A percentile compares a stretch with the other conserved stretches of the same genome.
Evolutionary conservation across 1,140 invertebrate genomes (phyloP).

Genomic region (Subanguina moxae): DNA sequence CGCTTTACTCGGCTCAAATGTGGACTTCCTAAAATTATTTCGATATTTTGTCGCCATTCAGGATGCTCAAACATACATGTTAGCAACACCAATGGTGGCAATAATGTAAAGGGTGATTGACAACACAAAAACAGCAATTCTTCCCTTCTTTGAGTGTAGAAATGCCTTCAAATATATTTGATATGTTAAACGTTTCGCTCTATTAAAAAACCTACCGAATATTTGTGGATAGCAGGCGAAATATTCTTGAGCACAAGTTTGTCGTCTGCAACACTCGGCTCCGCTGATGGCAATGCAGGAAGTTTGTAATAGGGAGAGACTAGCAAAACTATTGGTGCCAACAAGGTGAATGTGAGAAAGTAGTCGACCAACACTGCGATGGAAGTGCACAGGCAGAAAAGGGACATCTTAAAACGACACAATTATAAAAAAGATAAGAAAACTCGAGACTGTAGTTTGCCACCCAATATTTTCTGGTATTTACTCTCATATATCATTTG

Average conservation of each 20-base stretch:
- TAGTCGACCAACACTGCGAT: conserved; percentile 56
- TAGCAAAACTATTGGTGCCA: conserved; percentile 42
- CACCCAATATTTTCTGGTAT: too few relatives aligned
- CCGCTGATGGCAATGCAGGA: background rate
- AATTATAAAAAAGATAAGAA: conserved; percentile 3
- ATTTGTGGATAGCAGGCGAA: background rate
- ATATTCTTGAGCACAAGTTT: background rate
- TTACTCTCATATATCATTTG: too few relatives aligned
- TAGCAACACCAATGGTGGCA: conserved; percentile 39
- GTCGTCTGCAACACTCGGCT: background rate
- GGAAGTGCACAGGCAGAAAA: conserved; percentile 58
- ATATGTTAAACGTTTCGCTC: too few relatives aligned
- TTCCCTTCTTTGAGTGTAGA: conserved; percentile 44
- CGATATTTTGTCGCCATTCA: background rate
- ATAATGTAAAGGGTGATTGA: conserved; percentile 40
- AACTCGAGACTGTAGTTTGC: too few relatives aligned
- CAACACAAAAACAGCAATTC: conserved; percentile 26
- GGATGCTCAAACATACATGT: conserved; percentile 12
- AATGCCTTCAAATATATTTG: conserved; percentile 29
- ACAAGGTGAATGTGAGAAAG: conserved; percentile 56
- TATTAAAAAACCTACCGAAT: background rate
- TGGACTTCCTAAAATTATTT: conserved; percentile 25
- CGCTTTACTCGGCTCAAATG: conserved; percentile 57
- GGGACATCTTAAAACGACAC: conserved; percentile 45
- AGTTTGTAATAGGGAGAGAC: background rate